These are phyloP conservation scores for Anableps anableps DNA, from an alignment of 2,797 vertebrate species.

Conservation along the genomic window DNA sequence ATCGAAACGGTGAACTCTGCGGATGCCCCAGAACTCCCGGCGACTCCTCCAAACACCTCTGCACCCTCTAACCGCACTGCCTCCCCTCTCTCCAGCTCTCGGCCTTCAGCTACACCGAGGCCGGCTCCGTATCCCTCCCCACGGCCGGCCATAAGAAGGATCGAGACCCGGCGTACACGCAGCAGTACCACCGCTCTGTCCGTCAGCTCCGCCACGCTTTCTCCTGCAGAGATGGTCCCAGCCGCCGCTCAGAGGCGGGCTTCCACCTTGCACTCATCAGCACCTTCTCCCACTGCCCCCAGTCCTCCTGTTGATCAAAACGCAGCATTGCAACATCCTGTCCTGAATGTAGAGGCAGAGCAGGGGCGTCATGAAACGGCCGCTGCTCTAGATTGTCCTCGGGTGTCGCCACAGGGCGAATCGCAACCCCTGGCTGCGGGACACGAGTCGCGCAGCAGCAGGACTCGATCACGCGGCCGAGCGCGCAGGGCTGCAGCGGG, in stretches of 20 bases:
- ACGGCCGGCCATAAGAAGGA: conserved; percentile 76
- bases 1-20: conserved; percentile 69
- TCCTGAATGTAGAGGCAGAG: conserved; percentile 61
- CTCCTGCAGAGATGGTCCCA: conserved; percentile 42
- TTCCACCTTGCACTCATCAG: conserved; percentile 63
- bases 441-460: conserved; percentile 81
- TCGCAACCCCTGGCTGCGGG: conserved; percentile 63
- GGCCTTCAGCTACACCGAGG: conserved; percentile 67
- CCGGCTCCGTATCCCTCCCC: conserved; percentile 70
- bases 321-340: conserved; percentile 63
- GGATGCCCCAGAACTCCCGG: conserved; percentile 70
- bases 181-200: conserved; percentile 75
- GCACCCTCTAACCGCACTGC: conserved; percentile 65
- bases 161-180: conserved; percentile 80
- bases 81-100: conserved; percentile 61
- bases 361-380: conserved; percentile 65
- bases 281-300: conserved; percentile 47
- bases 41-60: conserved; percentile 50
- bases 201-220: conserved; percentile 66
- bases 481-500: conserved; percentile 79
- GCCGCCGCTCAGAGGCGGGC: conserved; percentile 67
- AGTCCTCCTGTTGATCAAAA: conserved; percentile 51
- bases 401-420: conserved; percentile 74
- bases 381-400: conserved; percentile 69
- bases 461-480: conserved; percentile 87